Base-by-base conservation (phyloP, 2,888 invertebrate species). In the Ischnura elegans region DNA sequence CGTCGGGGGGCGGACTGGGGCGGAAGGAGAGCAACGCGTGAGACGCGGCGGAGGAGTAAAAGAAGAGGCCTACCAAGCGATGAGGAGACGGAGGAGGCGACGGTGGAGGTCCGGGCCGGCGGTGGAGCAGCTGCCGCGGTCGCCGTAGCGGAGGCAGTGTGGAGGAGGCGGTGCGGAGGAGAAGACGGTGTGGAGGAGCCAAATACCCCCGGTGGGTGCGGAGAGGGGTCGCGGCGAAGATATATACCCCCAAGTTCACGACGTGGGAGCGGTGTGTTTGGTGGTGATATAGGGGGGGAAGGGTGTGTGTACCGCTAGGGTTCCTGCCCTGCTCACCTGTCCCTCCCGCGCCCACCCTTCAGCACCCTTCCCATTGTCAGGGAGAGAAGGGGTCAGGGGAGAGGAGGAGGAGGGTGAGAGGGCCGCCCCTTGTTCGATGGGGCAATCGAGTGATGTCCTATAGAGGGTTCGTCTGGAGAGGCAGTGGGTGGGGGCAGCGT, bases 11-110 rank as follows among this genome's bases (percentile, higher is more conserved):
- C 19, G 93, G 94, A 93, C 42, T 93, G 94, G 13, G 93, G 94
- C 25, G 94, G 94, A 25, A 94, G 93, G 94, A 94, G 86, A 94
- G 94, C 93, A 94, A 94, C 94, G 94, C 94, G 94, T 94, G 94
- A 94, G 90, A 66, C 10, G 76, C 29, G 76, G 76, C 29, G 76
- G 90, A 90, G 61, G 90, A 61, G 42, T 61, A 90, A n/a, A n/a
- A n/a, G n/a, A n/a, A n/a, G n/a, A 66, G 90, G 90, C 90, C 90
- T 61, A 90, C n/a, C n/a, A 90, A 25, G 19, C 19, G 51, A 51
- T 61, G 55, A 66, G 90, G 45, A 55, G 55, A 25, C 55, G 47
- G 36, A 51, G 51, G 87, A 4, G 61, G 66, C 51, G 87, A 42
- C 42, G 29, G 51, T 10, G 87, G n/a, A 55, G 46, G 46, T 6